These are phyloP conservation scores for Anagyrus pseudococci DNA, from an alignment of 2,888 invertebrate species.

Conservation along the genomic window DNA sequence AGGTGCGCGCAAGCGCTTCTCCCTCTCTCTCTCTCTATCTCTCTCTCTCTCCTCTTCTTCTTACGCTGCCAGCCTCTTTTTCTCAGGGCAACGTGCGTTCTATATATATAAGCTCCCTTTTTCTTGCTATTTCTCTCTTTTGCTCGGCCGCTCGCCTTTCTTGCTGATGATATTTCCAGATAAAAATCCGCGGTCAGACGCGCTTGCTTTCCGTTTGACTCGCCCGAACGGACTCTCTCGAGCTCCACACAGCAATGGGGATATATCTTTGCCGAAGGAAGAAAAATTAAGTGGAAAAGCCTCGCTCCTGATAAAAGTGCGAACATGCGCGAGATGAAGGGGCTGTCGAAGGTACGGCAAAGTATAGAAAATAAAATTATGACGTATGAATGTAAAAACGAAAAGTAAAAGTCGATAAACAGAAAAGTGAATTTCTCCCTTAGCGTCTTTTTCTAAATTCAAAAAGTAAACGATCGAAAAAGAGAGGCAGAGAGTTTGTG, in stretches of 20 bases:
- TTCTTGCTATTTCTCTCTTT: no score
- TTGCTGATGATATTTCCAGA: conserved; percentile 12
- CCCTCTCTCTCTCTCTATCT: conserved; percentile 1
- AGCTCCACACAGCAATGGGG: neutral
- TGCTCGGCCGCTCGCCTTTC: neutral
- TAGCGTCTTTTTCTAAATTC: no score
- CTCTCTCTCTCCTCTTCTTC: neutral
- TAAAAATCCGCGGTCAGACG: conserved; percentile 8
- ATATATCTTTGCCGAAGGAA: neutral
- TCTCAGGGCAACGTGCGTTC: neutral
- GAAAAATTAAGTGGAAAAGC: no score
- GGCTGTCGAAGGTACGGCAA: neutral
- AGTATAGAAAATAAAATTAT: no score
- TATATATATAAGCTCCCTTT: neutral
- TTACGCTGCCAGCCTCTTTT: neutral
- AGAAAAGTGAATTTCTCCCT: no score
- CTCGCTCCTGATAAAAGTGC: no score
- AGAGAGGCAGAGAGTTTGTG: no score
- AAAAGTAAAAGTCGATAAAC: no score
- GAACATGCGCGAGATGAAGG: no score
- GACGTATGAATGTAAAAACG: no score
- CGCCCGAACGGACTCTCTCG: neutral
- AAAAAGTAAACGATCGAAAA: no score
- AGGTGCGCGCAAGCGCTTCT: neutral
- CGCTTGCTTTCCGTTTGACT: neutral